Base-by-base conservation (phyloP, 2,113 vertebrate species). In the Pelvicachromis taeniatus region DNA sequence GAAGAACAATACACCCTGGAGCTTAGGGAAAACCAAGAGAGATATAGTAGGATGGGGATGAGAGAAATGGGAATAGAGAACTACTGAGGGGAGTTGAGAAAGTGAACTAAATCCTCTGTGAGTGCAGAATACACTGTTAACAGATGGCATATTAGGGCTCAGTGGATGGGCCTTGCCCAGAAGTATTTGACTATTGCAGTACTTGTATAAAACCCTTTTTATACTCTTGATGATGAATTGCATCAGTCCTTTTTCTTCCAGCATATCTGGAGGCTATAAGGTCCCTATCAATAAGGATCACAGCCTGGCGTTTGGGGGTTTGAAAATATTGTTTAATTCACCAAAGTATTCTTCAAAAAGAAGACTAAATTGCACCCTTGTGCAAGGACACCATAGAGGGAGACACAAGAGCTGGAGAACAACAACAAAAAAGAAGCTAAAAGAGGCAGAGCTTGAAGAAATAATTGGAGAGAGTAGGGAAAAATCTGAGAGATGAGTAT, bases 1-100 rank as follows among this genome's bases (percentile, higher is more conserved):
- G 14, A 89, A 90, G 93, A 94, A 94, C 90, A 90, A 92, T 89
- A 87, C 78, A 82, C 87, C 90, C 88, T 65, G 78, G 91, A 94
- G 92, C 89, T 92, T 61, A 78, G 89, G 87, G 89, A 93, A 85
- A 90, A 89, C 86, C 9, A 33, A 58, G 55, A 84, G 80, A 84
- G 58, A 82, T 65, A 59, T 45, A 73, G 81, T 70, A 65, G 79
- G 78, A 42, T 29, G 33, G 83, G 78, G 48, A 80, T 13, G 16
- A 31, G 78, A 63, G 88, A 68, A 73, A 85, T 83, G 83, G 89
- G 91, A 92, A 86, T 87, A 85, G 65, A 85, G 83, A 84, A 83
- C 86, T 59, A 81, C 86, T 80, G 75, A 88, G 10, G 86, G 88
- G 80, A 87, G 90, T 88, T 84, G 89, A 87, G 59, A 90, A 90